phyloP scores from a whole-genome alignment of 2,888 invertebrate genomes.

The Caenorhabditis auriculariae region DNA sequence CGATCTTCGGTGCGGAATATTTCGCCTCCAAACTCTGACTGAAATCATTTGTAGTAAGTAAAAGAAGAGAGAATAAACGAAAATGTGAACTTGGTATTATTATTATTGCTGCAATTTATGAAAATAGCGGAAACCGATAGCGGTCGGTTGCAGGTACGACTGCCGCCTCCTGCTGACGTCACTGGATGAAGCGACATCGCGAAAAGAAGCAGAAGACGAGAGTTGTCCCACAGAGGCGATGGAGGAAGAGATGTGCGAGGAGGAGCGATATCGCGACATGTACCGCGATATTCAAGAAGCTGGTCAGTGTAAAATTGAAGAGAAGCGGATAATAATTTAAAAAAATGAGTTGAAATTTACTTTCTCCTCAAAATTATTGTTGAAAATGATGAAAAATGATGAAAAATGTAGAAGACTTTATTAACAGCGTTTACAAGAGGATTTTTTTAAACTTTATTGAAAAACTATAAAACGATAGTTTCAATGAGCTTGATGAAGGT shows the following conservation, averaged over 20 bases:
- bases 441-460: no score
- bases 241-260: slow-evolving; percentile 88
- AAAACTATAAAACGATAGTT: no score
- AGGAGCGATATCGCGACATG: slow-evolving; percentile 87
- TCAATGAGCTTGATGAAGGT: no score
- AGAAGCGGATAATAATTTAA: slow-evolving; percentile 57
- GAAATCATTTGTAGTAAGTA: no score
- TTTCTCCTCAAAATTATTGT: background rate
- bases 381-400: background rate
- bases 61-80: no score
- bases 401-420: background rate
- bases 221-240: slow-evolving; percentile 66
- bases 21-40: no score
- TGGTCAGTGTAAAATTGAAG: slow-evolving; percentile 13
- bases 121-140: no score
- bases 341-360: background rate
- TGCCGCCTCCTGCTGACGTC: slow-evolving; percentile 52
- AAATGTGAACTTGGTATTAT: no score
- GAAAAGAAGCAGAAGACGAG: slow-evolving; percentile 73
- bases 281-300: slow-evolving; percentile 79
- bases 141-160: slow-evolving; percentile 56
- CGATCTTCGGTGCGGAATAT: no score
- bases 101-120: no score
- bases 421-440: no score
- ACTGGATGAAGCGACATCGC: slow-evolving; percentile 64